Evolutionary conservation across 2,888 invertebrate species (phyloP).

Genomic region (Chrysomela aeneicollis): DNA sequence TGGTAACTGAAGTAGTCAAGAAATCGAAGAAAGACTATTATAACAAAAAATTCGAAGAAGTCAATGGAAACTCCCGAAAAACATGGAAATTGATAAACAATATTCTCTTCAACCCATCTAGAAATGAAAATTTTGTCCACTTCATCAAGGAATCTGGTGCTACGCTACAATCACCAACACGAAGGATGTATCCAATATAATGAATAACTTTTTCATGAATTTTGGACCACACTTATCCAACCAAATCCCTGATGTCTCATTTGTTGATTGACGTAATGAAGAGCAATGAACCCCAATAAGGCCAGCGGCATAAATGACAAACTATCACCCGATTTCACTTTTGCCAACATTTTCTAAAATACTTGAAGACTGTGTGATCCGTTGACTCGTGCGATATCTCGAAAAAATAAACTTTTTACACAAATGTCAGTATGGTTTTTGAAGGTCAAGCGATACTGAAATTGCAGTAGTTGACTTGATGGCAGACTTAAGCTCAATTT

Average conservation of each 20-base stretch:
- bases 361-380: constrained; percentile 5
- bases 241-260: not conserved
- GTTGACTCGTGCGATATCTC: constrained; percentile 11
- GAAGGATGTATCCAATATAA: not conserved
- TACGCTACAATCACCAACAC: constrained; percentile 1
- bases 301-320: no score
- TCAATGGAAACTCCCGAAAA: no score
- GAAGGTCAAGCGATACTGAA: constrained; percentile 7
- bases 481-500: not conserved
- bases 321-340: not conserved
- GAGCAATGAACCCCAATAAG: no score
- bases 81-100: not conserved
- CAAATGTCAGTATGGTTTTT: not conserved
- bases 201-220: constrained; percentile 5
- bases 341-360: constrained; percentile 2
- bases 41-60: no score
- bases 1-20: no score
- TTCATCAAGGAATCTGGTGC: not conserved
- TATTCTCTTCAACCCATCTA: not conserved
- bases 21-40: no score
- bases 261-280: not conserved
- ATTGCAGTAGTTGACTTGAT: not conserved
- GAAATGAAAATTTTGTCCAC: constrained; percentile 1
- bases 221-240: constrained; percentile 1
- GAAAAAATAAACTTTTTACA: not conserved